These are phyloP conservation scores for Spea hammondii DNA, from an alignment of 2,797 vertebrate species.

Conservation along the genomic window DNA sequence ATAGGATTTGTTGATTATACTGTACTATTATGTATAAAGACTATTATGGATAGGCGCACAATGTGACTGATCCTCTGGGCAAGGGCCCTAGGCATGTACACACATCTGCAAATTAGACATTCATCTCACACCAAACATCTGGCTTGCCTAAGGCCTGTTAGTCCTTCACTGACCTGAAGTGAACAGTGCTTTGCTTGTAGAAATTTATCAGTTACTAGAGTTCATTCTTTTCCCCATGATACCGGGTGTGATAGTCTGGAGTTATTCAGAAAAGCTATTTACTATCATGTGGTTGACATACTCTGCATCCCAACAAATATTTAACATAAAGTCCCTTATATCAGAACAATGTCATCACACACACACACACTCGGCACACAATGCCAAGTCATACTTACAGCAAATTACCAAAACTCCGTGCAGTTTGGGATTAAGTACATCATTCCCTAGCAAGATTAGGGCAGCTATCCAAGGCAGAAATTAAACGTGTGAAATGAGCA, in stretches of 20 bases:
- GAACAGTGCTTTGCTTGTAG: too few relatives aligned
- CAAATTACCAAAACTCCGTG: constrained; percentile 15
- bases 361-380: neutral
- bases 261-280: neutral
- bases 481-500: constrained; percentile 29
- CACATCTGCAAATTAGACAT: neutral
- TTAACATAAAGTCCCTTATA: neutral
- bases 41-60: too few relatives aligned
- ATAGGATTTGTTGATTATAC: too few relatives aligned
- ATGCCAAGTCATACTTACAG: constrained; percentile 21
- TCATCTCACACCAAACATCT: neutral
- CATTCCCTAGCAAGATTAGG: constrained; percentile 32
- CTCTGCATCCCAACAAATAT: neutral
- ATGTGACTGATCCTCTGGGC: too few relatives aligned
- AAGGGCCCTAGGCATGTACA: too few relatives aligned
- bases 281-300: neutral
- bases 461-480: constrained; percentile 35
- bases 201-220: neutral
- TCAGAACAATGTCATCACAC: constrained; percentile 17
- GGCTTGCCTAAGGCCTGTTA: neutral
- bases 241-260: neutral
- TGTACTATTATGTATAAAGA: too few relatives aligned
- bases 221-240: neutral
- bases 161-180: neutral
- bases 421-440: constrained; percentile 30